These are phyloP conservation scores for Eristalis intricaria DNA, from an alignment of 2,888 invertebrate genomes.

Conservation along the genomic window DNA sequence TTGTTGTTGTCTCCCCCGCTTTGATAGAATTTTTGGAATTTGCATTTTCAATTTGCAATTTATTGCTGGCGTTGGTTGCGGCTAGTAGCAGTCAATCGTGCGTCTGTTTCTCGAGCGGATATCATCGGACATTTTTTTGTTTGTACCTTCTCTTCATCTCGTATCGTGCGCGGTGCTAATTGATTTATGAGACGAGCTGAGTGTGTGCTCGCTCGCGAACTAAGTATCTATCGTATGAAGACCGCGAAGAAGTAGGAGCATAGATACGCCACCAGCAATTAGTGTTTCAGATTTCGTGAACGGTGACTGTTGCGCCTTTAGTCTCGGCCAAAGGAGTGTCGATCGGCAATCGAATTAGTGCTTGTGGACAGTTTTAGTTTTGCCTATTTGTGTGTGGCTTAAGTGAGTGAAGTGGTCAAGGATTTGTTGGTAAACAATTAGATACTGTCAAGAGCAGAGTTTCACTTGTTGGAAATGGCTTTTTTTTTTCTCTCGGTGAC, in stretches of 20 bases:
- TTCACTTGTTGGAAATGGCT: not conserved
- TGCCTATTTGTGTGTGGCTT: not conserved
- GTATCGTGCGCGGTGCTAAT: constrained; percentile 54
- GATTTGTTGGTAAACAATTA: constrained; percentile 1
- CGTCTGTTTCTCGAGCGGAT: constrained; percentile 50
- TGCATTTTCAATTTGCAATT: constrained; percentile 62
- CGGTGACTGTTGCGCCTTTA: constrained; percentile 24
- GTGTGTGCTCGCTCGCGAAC: constrained; percentile 20
- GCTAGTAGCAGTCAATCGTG: constrained; percentile 27
- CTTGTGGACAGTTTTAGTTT: constrained; percentile 23
- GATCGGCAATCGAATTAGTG: constrained; percentile 34
- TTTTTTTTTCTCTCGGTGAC: not conserved
- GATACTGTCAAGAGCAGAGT: not conserved
- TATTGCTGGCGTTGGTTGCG: constrained; percentile 27
- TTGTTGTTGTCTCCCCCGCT: constrained; percentile 9
- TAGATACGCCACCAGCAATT: constrained; percentile 51
- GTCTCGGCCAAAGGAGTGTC: constrained; percentile 3
- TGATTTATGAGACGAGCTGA: constrained; percentile 55
- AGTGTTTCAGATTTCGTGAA: constrained; percentile 41
- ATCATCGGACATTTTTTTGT: constrained; percentile 32
- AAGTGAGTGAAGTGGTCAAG: not conserved
- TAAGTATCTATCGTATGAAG: constrained; percentile 23
- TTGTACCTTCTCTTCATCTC: constrained; percentile 24
- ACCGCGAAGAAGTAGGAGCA: constrained; percentile 14
- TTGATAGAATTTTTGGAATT: constrained; percentile 65